Conservation (phyloP, 2,797 vertebrate species). For the Semotilus atromaculatus region DNA sequence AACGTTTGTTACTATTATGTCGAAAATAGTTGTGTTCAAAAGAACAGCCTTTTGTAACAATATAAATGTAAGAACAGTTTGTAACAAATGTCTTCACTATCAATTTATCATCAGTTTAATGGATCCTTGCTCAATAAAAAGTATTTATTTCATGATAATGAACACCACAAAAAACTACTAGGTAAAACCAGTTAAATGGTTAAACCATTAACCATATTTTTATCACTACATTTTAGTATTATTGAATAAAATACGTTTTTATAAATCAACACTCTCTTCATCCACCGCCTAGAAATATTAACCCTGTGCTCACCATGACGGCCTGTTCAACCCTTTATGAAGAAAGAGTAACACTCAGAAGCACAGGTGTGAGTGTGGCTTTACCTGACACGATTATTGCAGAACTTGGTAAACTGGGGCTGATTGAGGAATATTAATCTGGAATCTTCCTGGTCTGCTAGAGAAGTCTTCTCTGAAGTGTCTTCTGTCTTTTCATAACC, state of each 20-base stretch:
- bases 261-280: neutral
- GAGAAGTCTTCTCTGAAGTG: conserved; percentile 89
- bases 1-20: neutral
- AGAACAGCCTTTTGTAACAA: neutral
- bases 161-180: neutral
- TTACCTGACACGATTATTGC: conserved; percentile 96
- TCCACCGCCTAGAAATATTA: neutral
- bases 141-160: neutral
- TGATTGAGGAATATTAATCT: conserved; percentile 95
- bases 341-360: neutral
- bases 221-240: neutral
- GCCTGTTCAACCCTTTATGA: neutral
- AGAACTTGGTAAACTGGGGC: conserved; percentile 94
- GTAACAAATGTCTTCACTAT: neutral
- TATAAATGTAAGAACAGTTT: neutral
- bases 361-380: conserved; percentile 7
- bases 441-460: conserved; percentile 95
- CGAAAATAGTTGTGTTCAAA: neutral
- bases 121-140: neutral
- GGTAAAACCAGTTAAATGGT: too few species aligned
- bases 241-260: neutral
- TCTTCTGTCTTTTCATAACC: conserved; percentile 98
- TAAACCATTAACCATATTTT: neutral
- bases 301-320: neutral
- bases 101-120: neutral